Evolutionary conservation across 2,113 vertebrate species (phyloP).

Genomic region (Odobenus rosmarus): DNA sequence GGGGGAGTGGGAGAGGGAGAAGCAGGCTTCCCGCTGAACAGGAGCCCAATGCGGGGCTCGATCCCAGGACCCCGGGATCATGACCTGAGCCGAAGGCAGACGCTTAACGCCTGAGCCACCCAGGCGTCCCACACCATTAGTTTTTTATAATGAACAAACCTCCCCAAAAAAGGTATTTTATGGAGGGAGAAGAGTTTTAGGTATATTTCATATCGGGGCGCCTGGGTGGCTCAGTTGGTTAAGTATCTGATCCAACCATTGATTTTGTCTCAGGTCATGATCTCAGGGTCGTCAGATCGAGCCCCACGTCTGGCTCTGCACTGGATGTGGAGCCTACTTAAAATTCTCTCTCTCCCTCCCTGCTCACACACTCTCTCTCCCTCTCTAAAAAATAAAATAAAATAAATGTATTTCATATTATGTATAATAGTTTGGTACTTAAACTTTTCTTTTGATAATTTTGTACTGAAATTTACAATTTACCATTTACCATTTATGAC

Average conservation of each 20-base stretch:
- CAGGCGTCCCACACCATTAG: background rate
- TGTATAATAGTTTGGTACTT: background rate
- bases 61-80: no score
- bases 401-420: background rate
- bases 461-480: background rate
- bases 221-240: background rate
- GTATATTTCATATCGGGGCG: background rate
- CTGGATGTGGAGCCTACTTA: background rate
- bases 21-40: no score
- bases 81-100: no score
- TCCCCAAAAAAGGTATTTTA: background rate
- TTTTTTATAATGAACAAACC: background rate
- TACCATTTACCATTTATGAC: background rate
- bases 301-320: background rate
- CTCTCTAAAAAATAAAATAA: background rate
- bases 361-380: background rate
- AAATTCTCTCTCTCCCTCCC: background rate
- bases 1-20: no score
- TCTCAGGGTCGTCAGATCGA: background rate
- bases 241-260: background rate
- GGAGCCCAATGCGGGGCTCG: no score
- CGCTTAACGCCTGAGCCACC: no score
- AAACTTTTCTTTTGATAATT: background rate
- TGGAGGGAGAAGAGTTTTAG: background rate
- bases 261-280: background rate